phyloP scores from a whole-genome alignment of 2,113 vertebrate species.

The Thamnophis sirtalis region DNA sequence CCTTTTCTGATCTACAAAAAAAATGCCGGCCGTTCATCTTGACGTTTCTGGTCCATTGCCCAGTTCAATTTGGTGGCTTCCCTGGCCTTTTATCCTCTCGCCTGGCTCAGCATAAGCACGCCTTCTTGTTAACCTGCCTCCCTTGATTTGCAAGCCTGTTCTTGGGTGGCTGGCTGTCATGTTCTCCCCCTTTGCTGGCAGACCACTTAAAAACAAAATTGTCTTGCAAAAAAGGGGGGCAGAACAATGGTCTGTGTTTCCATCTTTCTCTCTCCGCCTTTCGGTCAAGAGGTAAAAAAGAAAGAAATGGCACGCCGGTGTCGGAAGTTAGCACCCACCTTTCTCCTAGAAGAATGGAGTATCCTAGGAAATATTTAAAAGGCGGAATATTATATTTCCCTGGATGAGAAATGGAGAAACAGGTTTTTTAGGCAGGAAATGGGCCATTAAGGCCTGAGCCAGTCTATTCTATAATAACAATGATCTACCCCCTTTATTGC shows the following conservation, averaged over 20 bases:
- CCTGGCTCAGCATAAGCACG: not conserved
- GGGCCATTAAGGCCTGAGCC: too few relatives aligned
- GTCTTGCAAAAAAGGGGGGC: not conserved
- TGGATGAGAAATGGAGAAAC: too few relatives aligned
- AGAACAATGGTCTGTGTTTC: not conserved
- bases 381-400: too few relatives aligned
- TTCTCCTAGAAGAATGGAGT: too few relatives aligned
- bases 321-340: too few relatives aligned
- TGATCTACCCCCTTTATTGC: too few relatives aligned
- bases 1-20: not conserved
- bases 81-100: conserved; percentile 1
- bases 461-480: too few relatives aligned
- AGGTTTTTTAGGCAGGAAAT: too few relatives aligned
- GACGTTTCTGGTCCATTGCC: conserved; percentile 20
- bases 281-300: not conserved
- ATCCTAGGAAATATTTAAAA: too few relatives aligned
- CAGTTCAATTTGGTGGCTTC: conserved; percentile 6
- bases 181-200: not conserved
- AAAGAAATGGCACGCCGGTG: not conserved
- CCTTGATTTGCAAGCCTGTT: not conserved
- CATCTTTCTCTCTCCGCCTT: not conserved
- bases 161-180: not conserved
- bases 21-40: not conserved
- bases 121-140: conserved; percentile 6
- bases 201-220: not conserved